Conservation (phyloP, 2,797 vertebrate species). For the Periparus ater region DNA sequence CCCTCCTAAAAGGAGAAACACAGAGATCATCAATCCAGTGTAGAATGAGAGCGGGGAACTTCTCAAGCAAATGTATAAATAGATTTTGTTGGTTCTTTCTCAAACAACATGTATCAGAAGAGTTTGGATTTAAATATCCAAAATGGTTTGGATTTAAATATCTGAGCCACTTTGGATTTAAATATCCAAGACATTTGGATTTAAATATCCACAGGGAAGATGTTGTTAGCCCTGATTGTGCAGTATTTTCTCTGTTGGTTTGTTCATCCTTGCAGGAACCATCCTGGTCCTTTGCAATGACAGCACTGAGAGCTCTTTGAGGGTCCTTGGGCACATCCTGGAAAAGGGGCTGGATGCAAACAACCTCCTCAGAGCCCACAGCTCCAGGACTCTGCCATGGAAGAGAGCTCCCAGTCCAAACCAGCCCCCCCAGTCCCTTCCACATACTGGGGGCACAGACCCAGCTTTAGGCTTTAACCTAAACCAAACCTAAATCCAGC, state of each 20-base stretch:
- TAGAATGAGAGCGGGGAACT: neutral
- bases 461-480: neutral
- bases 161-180: neutral
- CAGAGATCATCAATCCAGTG: neutral
- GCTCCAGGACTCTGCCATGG: neutral
- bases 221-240: fast-evolving
- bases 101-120: neutral
- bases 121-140: neutral
- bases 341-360: neutral
- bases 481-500: neutral
- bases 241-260: neutral
- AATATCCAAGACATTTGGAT: neutral
- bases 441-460: neutral
- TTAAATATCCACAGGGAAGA: neutral
- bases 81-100: constrained; percentile 4
- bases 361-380: neutral
- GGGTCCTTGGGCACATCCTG: neutral
- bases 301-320: neutral
- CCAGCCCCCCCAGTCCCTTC: neutral
- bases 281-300: neutral
- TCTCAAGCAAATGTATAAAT: constrained; percentile 7
- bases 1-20: constrained; percentile 27
- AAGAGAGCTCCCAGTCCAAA: neutral
- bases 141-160: neutral
- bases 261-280: neutral